A percentile compares a stretch with the other conserved stretches of the same genome.
These are phyloP conservation scores for Anarhynchus alexandrinus DNA, from an alignment of 2,113 vertebrate species.

Conservation along the genomic window DNA sequence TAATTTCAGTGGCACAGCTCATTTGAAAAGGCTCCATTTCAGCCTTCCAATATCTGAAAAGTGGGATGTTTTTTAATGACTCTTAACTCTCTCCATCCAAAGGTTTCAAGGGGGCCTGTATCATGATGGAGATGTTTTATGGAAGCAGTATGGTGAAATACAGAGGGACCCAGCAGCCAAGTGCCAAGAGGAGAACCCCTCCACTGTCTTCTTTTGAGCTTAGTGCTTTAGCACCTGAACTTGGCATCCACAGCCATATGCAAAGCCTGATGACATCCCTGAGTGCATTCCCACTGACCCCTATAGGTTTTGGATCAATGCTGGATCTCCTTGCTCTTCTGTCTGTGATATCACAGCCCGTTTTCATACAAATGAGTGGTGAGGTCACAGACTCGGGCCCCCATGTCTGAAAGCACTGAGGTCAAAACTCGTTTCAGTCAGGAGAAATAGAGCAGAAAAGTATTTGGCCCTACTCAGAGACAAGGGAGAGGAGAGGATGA, in stretches of 20 bases:
- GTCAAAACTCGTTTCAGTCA: not conserved
- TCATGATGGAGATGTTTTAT: not conserved
- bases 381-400: not conserved
- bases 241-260: not conserved
- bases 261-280: not conserved
- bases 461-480: not conserved
- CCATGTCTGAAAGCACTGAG: not conserved
- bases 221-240: not conserved
- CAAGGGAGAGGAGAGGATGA: constrained; percentile 1
- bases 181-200: not conserved
- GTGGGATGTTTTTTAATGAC: not conserved
- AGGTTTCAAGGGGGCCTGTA: not conserved
- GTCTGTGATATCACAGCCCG: not conserved
- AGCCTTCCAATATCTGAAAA: not conserved
- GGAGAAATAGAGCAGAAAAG: not conserved
- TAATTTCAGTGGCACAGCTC: not conserved
- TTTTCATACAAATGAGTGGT: not conserved
- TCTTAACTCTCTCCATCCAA: not conserved
- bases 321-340: not conserved
- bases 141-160: not conserved
- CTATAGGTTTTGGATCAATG: not conserved
- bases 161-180: not conserved
- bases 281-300: not conserved
- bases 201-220: not conserved
- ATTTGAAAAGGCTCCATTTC: not conserved